These are phyloP conservation scores for Holotrichia oblita DNA, from an alignment of 1,140 invertebrate genomes.

Conservation along the genomic window DNA sequence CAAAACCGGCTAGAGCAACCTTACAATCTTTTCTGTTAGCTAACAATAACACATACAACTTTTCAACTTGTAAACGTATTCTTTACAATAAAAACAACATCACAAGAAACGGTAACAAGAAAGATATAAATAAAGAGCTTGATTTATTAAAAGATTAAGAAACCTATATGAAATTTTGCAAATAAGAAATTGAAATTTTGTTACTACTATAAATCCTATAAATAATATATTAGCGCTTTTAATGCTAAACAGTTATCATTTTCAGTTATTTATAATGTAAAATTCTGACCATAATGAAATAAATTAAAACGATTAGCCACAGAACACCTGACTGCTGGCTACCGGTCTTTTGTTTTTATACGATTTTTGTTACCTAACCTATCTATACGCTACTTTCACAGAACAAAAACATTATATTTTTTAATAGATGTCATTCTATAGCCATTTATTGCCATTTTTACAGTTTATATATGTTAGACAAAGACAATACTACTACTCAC, in stretches of 20 bases:
- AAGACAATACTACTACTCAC: neutral
- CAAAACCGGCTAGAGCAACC: too few relatives aligned
- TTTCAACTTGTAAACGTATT: too few relatives aligned
- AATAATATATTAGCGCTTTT: slow-evolving; percentile 15
- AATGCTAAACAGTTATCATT: slow-evolving; percentile 22
- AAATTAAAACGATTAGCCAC: slow-evolving; percentile 37
- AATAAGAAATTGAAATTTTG: neutral
- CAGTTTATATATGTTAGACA: slow-evolving; percentile 22
- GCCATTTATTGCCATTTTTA: slow-evolving; percentile 12
- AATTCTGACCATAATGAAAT: slow-evolving; percentile 23
- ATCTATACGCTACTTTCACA: neutral
- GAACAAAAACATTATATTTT: neutral
- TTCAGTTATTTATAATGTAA: slow-evolving; percentile 16
- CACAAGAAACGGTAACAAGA: too few relatives aligned
- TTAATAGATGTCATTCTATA: slow-evolving; percentile 17
- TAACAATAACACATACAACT: too few relatives aligned
- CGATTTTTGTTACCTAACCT: slow-evolving; percentile 13
- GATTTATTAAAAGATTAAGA: neutral
- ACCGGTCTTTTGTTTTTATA: slow-evolving; percentile 36
- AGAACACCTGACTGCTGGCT: slow-evolving; percentile 33
- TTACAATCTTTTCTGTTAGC: too few relatives aligned
- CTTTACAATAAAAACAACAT: too few relatives aligned
- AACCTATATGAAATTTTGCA: neutral
- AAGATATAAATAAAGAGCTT: too few relatives aligned
- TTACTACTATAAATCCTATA: neutral